Base-by-base conservation (phyloP, 2,113 vertebrate genomes). In the Elephas maximus region DNA sequence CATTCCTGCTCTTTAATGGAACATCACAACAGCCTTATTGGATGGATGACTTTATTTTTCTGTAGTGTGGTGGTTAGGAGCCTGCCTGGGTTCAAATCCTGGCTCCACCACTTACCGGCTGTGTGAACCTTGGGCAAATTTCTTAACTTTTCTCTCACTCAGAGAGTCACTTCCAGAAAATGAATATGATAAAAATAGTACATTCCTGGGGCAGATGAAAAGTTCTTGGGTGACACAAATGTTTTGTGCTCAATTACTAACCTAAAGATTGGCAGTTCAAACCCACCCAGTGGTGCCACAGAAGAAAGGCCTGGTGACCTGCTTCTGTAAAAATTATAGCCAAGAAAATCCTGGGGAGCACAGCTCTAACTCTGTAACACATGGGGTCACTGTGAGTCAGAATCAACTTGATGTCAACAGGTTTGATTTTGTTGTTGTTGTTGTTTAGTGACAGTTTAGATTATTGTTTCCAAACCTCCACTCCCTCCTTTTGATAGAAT, bases 81-180 rank as follows among this genome's bases (percentile, higher is more conserved):
- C 28, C 48, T 65, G 48, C 65, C 2, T 73, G 37, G 2, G 18
- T 65, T 85, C 79, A 73, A 45, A 74, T 53, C 53, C 23, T 26
- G 41, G 15, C 20, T 90, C 53, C 30, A 5, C 73, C 37, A 0
- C 24, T 80, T 67, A n/a, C 89, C 41, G 30, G 33, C 28, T 86
- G 48, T 88, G 45, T 41, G 88, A 57, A 82, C 6, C 48, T 74
- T 77, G 60, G 62, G 30, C 33, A 63, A 33, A 41, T 92, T n/a
- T 33, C 21, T 91, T 83, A 45, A 30, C 71, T 37, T 57, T 67
- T 45, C 77, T 45, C 14, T 57, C 62, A 73, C 63, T 84, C 57
- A 45, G 44, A 89, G 80, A 90, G 11, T 77, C 30, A 20, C 62
- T 93, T 82, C 87, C 45, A 41, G 44, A 87, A 96, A 87, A n/a